phyloP scores from a whole-genome alignment of 1,140 invertebrate genomes.

The Tetramorium parvispinum region DNA sequence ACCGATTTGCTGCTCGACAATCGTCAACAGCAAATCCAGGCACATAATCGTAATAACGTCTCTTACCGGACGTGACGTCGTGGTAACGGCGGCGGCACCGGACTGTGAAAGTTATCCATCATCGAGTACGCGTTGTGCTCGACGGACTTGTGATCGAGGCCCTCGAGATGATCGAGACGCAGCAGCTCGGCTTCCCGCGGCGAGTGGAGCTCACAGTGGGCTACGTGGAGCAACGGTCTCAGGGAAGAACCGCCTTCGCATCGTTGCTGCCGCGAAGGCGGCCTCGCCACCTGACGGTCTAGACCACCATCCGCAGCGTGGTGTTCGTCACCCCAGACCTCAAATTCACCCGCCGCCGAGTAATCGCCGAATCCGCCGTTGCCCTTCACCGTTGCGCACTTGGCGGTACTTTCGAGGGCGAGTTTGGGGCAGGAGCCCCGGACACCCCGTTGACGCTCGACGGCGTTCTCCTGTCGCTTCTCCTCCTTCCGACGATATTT shows the following conservation, averaged over 20 bases:
- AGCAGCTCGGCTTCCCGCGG: conserved; percentile 84
- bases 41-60: conserved; percentile 26
- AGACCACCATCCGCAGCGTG: conserved; percentile 82
- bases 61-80: conserved; percentile 84
- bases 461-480: conserved; percentile 29
- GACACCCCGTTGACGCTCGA: conserved; percentile 45
- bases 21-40: neutral
- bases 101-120: conserved; percentile 85
- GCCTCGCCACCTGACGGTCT: conserved; percentile 78
- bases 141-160: conserved; percentile 78
- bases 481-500: conserved; percentile 70
- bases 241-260: conserved; percentile 84
- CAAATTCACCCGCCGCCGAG: conserved; percentile 84
- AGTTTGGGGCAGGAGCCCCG: conserved; percentile 66
- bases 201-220: conserved; percentile 84
- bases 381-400: conserved; percentile 84
- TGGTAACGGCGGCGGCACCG: conserved; percentile 83
- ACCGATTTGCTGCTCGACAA: neutral
- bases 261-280: conserved; percentile 82
- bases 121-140: conserved; percentile 82
- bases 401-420: conserved; percentile 76
- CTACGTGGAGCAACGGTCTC: conserved; percentile 83
- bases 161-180: conserved; percentile 83
- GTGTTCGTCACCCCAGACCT: conserved; percentile 84
- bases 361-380: conserved; percentile 85